phyloP scores from a whole-genome alignment of 2,113 vertebrate species.

The Otocyon megalotis region DNA sequence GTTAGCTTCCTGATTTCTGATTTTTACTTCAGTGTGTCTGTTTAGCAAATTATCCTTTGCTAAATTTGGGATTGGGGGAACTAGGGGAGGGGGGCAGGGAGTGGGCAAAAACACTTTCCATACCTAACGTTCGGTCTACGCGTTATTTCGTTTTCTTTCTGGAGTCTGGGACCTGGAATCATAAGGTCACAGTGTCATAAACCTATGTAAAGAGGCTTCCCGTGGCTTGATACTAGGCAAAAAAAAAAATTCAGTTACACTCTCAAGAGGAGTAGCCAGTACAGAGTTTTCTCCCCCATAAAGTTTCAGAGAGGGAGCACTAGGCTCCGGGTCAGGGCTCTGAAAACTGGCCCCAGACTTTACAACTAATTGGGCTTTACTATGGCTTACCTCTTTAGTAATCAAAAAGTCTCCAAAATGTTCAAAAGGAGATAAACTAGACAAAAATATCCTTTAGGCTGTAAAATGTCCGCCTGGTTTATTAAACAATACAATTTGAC shows the following conservation, averaged over 20 bases:
- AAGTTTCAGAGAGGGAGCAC: not conserved
- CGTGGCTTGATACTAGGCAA: not conserved
- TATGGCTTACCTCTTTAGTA: not conserved
- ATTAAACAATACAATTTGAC: slow-evolving; percentile 38
- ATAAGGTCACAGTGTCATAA: not conserved
- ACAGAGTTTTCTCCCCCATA: not conserved
- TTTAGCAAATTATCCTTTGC: not conserved
- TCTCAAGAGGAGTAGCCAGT: not conserved
- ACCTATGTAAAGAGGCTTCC: not conserved
- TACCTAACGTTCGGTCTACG: not conserved
- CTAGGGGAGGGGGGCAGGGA: not conserved
- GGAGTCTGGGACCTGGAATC: not conserved
- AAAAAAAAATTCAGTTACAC: not conserved
- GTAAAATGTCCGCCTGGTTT: not conserved
- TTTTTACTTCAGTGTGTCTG: not conserved
- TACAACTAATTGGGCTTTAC: not conserved
- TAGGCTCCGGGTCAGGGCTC: not conserved
- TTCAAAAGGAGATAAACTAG: not conserved
- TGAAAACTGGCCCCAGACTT: not conserved
- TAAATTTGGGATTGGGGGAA: not conserved
- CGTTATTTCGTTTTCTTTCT: not conserved
- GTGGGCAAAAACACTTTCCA: slow-evolving; percentile 8
- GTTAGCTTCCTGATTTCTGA: not conserved
- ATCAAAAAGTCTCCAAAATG: not conserved
- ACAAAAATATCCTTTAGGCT: not conserved